Base-by-base conservation (phyloP, 2,113 vertebrate species). In the Stegastes partitus region DNA sequence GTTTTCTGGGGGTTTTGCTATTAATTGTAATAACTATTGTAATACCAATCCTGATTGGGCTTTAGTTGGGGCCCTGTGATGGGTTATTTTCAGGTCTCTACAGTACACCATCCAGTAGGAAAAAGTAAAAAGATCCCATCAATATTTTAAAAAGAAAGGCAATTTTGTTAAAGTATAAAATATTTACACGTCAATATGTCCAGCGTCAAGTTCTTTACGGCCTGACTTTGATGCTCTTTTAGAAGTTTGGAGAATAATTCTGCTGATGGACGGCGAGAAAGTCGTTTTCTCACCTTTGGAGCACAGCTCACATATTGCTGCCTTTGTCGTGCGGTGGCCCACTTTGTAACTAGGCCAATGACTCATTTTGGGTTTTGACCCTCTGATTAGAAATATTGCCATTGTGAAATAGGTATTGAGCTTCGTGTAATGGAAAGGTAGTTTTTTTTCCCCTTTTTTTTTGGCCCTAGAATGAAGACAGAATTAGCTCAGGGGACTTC, bases 341-440 rank as follows among this genome's bases (percentile, higher is more conserved):
- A 44, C 15, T n/a, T 34, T 44, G 23, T 3, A 77, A 53, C 15
- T 57, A 53, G 37, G 62, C 51, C 57, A 77, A 0, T 49, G 65
- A 61, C 44, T 65, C 22, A 76, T 71, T 86, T 70, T 37, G 47
- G n/a, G 26, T 54, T 68, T 34, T 70, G 10, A 51, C 42, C 44
- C 4, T 50, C 28, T 62, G 21, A 42, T 62, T 58, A 82, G 57
- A 61, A 77, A 21, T 37, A 61, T 34, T 15, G 21, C 19, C n/a
- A 8, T 53, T 45, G 34, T 59, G 11, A 75, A 58, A 81, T 47
- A 61, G 21, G 5, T 37, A 44, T 54, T 65, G 47, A 74, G 16
- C 47, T 11, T 19, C 47, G 25, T 65, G 12, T 11, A 61, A 28
- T 55, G 22, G 34, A 72, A 39, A 70, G 23, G 15, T 42, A 4